Evolutionary conservation across 2,797 vertebrate genomes (phyloP).

Genomic region (Lateolabrax maculatus): DNA sequence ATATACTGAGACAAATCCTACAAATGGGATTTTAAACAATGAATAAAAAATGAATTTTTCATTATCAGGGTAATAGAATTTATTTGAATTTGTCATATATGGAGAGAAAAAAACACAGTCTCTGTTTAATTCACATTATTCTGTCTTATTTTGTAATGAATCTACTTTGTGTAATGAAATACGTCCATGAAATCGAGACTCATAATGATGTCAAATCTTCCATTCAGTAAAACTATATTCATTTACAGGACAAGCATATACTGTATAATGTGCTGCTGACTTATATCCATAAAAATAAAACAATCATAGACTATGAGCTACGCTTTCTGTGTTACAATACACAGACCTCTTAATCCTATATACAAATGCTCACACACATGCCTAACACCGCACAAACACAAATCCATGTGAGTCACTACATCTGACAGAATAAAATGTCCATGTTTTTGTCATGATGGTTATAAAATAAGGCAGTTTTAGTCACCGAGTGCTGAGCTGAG

Average conservation of each 20-base stretch:
- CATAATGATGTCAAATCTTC: slow-evolving; percentile 16
- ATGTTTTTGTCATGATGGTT: slow-evolving; percentile 39
- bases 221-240: slow-evolving; percentile 41
- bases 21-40: slow-evolving; percentile 19
- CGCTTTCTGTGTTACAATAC: slow-evolving; percentile 41
- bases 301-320: slow-evolving; percentile 52
- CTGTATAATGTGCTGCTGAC: slow-evolving; percentile 46
- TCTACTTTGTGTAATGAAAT: slow-evolving; percentile 23
- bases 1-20: slow-evolving; percentile 1
- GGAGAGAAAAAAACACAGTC: slow-evolving; percentile 34
- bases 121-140: slow-evolving; percentile 62
- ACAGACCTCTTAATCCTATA: slow-evolving; percentile 57
- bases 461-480: slow-evolving; percentile 57
- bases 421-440: slow-evolving; percentile 33
- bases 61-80: slow-evolving; percentile 37
- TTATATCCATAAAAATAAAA: slow-evolving; percentile 65
- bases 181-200: slow-evolving; percentile 15
- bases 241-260: slow-evolving; percentile 54
- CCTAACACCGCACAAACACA: slow-evolving; percentile 56
- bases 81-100: slow-evolving; percentile 58
- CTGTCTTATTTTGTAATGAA: slow-evolving; percentile 1
- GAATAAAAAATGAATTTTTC: slow-evolving; percentile 17
- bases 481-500: slow-evolving; percentile 3
- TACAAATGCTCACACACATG: slow-evolving; percentile 71
- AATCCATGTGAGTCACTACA: slow-evolving; percentile 48